These are phyloP conservation scores for Python bivittatus DNA, from an alignment of 2,113 vertebrate species.

Conservation along the genomic window DNA sequence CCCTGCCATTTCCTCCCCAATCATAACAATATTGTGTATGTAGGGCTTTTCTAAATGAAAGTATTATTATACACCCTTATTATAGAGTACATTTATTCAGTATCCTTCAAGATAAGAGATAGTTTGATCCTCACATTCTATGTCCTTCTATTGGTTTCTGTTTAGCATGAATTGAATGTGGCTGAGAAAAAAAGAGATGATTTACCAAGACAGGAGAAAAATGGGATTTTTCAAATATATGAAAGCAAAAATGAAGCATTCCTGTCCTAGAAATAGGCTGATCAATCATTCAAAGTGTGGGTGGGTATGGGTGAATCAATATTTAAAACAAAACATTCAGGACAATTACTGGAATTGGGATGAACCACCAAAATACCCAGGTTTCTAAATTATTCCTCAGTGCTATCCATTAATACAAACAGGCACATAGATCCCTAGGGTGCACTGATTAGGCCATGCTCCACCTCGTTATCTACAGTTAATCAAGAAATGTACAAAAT, in stretches of 20 bases:
- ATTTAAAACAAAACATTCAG: not conserved
- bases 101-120: constrained; percentile 4
- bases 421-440: not conserved
- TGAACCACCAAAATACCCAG: not conserved
- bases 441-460: not conserved
- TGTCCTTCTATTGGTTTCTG: not conserved
- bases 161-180: not conserved
- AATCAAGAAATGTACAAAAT: not conserved
- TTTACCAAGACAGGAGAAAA: not conserved
- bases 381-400: not conserved
- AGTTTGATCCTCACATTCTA: not conserved
- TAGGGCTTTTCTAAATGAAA: not conserved
- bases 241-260: not conserved
- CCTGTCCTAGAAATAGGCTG: not conserved
- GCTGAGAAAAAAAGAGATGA: not conserved
- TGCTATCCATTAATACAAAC: not conserved
- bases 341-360: not conserved
- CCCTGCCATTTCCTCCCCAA: not conserved
- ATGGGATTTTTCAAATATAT: not conserved
- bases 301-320: not conserved
- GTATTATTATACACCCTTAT: not conserved
- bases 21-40: not conserved
- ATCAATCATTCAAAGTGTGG: not conserved
- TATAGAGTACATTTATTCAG: not conserved
- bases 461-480: not conserved